Evolutionary conservation across 2,113 vertebrate species (phyloP), one percentile per base, ranked within the genome.

Genomic region (Micromys minutus): DNA sequence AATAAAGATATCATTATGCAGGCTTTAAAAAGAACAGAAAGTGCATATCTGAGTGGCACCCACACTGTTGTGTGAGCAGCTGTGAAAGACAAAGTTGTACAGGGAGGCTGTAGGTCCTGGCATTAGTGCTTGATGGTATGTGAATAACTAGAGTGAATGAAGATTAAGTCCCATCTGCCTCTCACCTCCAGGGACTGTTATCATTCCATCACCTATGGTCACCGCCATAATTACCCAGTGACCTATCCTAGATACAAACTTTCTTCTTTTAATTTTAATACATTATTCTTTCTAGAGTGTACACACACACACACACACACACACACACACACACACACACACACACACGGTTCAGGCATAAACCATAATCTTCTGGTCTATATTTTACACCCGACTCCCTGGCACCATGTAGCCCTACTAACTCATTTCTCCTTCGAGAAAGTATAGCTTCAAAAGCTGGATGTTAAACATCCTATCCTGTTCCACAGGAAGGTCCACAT

Each of bases 61-160:
- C 12, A 34, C 17, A 3, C 3, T 55, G 1, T 42, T 29, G 52
- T 47, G 3, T 29, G n/a, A 47, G 24, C 34, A 7, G 39, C 59
- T 59, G 2, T 36, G 45, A 34, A 34, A 11, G 57, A 76, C 24
- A 34, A 12, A 91, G 61, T 5, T 3, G 31, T 3, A 24, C 55
- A 72, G 50, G 21, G 15, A n/a, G 22, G 45, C 42, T 3, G 19
- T 50, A 4, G 2, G 29, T 26, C 39, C 1, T 15, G 29, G 12
- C 15, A 45, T 26, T 26, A 42, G 8, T 16, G 2, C 45, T 29
- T 50, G 5, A 0, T 0, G 11, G 5, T 52, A 55, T 57, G 5
- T 31, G 39, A 47, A 12, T n/a, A 71, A 34, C 2, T n/a, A 1
- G 5, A 45, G 5, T 22, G 26, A 59, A 7, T 19, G 69, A 52